Conservation (phyloP, 2,888 invertebrate genomes). For the Hoplodrina blanda region DNA sequence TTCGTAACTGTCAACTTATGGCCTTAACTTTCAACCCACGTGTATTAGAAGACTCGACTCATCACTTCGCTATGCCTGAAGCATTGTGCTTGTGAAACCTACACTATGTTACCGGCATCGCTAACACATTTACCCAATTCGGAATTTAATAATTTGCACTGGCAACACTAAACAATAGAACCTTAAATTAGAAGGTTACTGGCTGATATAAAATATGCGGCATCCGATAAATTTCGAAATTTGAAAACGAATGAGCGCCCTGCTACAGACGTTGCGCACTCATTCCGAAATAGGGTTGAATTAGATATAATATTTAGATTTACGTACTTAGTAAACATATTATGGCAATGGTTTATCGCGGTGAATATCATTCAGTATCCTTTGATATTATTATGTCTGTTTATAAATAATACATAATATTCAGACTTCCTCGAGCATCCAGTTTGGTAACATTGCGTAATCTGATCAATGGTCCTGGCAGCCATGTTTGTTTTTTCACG, state of each 20-base stretch:
- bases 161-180: constrained; percentile 83
- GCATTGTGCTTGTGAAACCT: constrained; percentile 83
- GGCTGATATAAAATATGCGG: constrained; percentile 74
- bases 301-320: constrained; percentile 32
- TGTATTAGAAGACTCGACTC: constrained; percentile 75
- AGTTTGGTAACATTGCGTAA: constrained; percentile 88
- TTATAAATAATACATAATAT: constrained; percentile 84
- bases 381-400: constrained; percentile 57
- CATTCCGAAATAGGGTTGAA: constrained; percentile 59
- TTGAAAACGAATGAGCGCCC: constrained; percentile 59
- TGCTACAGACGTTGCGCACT: constrained; percentile 47
- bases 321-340: constrained; percentile 51
- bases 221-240: constrained; percentile 76
- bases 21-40: constrained; percentile 87
- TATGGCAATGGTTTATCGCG: constrained; percentile 51
- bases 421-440: constrained; percentile 81
- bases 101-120: constrained; percentile 72
- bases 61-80: constrained; percentile 81
- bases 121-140: constrained; percentile 86
- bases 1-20: constrained; percentile 84
- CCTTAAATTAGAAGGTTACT: constrained; percentile 82
- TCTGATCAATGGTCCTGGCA: constrained; percentile 87
- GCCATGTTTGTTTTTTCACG: constrained; percentile 78
- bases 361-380: constrained; percentile 55
- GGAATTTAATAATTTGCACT: constrained; percentile 82